Evolutionary conservation across 2,113 vertebrate genomes (phyloP), one percentile per base, ranked within the genome.

Genomic region (Crotalus tigris): DNA sequence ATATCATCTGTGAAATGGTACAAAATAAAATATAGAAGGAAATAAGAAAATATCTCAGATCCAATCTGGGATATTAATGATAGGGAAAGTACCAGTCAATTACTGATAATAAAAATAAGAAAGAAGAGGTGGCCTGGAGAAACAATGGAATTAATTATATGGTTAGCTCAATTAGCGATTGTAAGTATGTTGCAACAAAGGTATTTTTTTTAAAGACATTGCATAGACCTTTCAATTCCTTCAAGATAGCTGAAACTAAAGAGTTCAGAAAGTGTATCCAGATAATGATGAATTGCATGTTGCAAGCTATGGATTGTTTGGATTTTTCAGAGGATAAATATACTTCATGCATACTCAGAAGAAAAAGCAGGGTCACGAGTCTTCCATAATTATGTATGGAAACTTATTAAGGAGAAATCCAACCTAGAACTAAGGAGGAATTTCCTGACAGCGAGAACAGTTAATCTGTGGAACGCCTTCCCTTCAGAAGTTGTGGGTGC

Each of bases 211-310:
- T 1, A 11, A 3, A 85, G 51, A 89, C 2, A 87, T 3, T 0
- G 0, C 23, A n/a, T 44, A 1, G 0, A 89, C 21, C 21, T 90
- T 88, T 59, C 93, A 58, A 61, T 55, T 81, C 10, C 19, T 91
- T 90, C 88, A 93, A 21, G 46, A 87, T 89, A 95, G 17, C 64
- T 33, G 89, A 26, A 46, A 17, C 55, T 75, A 69, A 92, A 69
- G 26, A 93, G 92, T 90, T 85, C 54, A 95, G 87, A 95, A 64
- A 57, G 91, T 3, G 89, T 64, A 92, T 13, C 33, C 19, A 53
- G 61, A 3, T 5, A 53, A 64, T 69, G 21, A 64, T 51, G 44
- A 61, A 58, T 26, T 23, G 7, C 15, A 87, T 49, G 5, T 23
- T 87, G 91, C 49, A 39, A 64, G n/a, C 19, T 6, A 54, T 53